Evolutionary conservation across 2,888 invertebrate species (phyloP).

Genomic region (Sesamia inferens): DNA sequence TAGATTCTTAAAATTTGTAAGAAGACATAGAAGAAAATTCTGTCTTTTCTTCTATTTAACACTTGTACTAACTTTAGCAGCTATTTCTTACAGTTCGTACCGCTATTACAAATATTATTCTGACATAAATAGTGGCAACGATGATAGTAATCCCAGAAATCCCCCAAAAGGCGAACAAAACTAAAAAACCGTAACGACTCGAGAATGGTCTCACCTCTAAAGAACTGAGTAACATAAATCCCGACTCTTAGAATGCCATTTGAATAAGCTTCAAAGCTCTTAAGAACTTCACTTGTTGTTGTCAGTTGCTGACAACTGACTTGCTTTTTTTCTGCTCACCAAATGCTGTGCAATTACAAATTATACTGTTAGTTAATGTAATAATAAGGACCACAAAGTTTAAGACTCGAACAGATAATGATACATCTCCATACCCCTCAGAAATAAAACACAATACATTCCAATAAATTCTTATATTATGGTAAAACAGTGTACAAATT

Average conservation of each 20-base stretch:
- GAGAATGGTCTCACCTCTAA: not conserved
- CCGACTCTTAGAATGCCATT: not conserved
- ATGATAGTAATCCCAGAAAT: not conserved
- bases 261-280: not conserved
- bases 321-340: not conserved
- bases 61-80: not conserved
- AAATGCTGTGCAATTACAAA: not conserved
- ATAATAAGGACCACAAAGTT: not conserved
- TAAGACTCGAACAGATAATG: not conserved
- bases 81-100: constrained; percentile 8
- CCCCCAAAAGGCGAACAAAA: not conserved
- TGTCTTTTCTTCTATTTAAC: not conserved
- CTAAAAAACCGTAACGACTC: not conserved
- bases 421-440: not conserved
- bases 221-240: not conserved
- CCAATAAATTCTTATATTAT: constrained; percentile 62
- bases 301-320: too few relatives aligned
- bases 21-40: not conserved
- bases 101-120: constrained; percentile 10
- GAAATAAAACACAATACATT: constrained; percentile 48
- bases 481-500: constrained; percentile 54
- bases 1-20: not conserved
- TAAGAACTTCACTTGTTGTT: not conserved
- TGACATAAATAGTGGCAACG: not conserved
- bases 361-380: too few relatives aligned